Conservation (phyloP, 2,888 invertebrate species). For the Stenodema calcarata region DNA sequence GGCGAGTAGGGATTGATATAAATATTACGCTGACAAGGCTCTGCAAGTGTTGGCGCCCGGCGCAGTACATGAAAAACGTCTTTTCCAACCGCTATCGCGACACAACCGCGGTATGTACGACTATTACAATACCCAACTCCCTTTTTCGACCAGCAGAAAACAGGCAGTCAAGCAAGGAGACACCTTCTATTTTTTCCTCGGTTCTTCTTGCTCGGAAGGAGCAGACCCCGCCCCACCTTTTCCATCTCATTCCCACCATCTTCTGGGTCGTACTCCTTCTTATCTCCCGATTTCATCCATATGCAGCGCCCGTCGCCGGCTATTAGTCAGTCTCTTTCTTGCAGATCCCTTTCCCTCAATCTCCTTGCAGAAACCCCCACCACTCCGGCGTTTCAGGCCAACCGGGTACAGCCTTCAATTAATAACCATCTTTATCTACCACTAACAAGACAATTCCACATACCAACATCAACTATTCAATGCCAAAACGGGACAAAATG, state of each 20-base stretch:
- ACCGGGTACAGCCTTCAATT: not conserved
- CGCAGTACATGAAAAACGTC: not conserved
- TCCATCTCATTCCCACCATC: not conserved
- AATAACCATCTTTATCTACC: not conserved
- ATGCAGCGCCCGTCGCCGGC: conserved; percentile 40
- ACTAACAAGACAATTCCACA: no score
- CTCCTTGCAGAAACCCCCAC: not conserved
- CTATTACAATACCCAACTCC: not conserved
- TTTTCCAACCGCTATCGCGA: not conserved
- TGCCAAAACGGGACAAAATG: no score
- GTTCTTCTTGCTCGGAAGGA: not conserved
- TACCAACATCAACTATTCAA: no score
- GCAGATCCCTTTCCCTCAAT: not conserved
- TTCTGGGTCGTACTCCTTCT: conserved; percentile 1
- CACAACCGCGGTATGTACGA: not conserved
- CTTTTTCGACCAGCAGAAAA: not conserved
- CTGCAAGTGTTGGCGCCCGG: not conserved
- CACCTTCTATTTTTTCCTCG: not conserved
- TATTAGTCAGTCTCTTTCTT: conserved; percentile 44
- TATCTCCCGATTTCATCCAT: conserved; percentile 42
- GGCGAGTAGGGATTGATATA: not conserved
- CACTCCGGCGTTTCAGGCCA: not conserved
- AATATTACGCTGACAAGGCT: not conserved
- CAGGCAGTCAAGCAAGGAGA: not conserved
- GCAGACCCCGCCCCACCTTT: not conserved